Evolutionary conservation across 2,797 vertebrate species (phyloP).

Genomic region (Acridotheres tristis): DNA sequence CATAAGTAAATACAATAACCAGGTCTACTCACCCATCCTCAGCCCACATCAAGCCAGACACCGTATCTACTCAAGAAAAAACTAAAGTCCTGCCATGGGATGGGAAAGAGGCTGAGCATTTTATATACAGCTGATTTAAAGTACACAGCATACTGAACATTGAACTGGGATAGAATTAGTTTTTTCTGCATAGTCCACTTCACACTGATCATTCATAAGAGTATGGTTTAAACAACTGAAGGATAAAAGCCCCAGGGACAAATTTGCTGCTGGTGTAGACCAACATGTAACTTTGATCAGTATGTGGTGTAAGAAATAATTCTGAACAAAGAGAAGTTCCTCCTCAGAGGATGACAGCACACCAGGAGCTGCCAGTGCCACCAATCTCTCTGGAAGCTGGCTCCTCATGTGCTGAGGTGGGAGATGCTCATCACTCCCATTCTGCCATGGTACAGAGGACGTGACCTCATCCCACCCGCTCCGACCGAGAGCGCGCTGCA

Average conservation of each 20-base stretch:
- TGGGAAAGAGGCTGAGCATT: neutral
- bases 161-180: neutral
- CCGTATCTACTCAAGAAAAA: neutral
- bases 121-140: neutral
- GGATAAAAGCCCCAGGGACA: neutral
- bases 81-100: neutral
- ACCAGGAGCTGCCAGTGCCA: neutral
- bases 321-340: neutral
- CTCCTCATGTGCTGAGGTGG: neutral
- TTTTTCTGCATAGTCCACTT: neutral
- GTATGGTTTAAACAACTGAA: neutral
- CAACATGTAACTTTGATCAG: neutral
- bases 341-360: neutral
- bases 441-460: neutral
- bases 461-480: conserved; percentile 22
- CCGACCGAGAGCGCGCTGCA: neutral
- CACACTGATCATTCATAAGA: neutral
- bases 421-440: neutral
- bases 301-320: neutral
- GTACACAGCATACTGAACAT: neutral
- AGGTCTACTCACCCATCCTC: neutral
- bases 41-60: neutral
- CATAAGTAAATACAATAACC: neutral
- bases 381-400: neutral
- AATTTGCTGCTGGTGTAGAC: neutral